Evolutionary conservation across 2,113 vertebrate genomes (phyloP).

Genomic region (Xyrauchen texanus): DNA sequence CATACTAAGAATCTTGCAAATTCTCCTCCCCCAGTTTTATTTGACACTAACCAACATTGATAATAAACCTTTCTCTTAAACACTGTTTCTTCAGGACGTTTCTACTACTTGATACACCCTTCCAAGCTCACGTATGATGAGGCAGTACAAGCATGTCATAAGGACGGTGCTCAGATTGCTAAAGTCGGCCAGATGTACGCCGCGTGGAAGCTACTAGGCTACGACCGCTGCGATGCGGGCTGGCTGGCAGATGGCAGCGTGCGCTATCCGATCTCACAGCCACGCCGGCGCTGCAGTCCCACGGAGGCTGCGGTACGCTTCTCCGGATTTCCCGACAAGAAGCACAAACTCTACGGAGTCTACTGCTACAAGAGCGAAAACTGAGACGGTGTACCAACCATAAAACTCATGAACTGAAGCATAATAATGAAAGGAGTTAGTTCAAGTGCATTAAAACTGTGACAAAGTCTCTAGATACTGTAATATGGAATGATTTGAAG

Average conservation of each 20-base stretch:
- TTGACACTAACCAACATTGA: too few species aligned
- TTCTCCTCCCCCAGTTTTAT: too few species aligned
- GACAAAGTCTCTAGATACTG: slow-evolving; percentile 84
- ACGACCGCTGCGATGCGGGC: slow-evolving; percentile 92
- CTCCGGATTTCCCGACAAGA: slow-evolving; percentile 91
- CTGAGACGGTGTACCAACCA: slow-evolving; percentile 62
- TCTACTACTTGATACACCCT: slow-evolving; percentile 93
- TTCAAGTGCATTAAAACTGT: slow-evolving; percentile 86
- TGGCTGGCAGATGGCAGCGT: slow-evolving; percentile 96
- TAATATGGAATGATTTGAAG: slow-evolving; percentile 10
- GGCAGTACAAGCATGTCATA: slow-evolving; percentile 85
- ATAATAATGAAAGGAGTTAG: slow-evolving; percentile 62
- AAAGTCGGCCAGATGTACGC: slow-evolving; percentile 96
- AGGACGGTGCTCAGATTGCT: slow-evolving; percentile 88
- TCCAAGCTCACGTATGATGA: slow-evolving; percentile 90
- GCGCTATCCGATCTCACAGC: slow-evolving; percentile 88
- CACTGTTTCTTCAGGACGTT: slow-evolving; percentile 75
- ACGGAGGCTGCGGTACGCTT: slow-evolving; percentile 89
- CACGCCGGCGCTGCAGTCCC: slow-evolving; percentile 90
- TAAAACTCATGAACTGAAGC: not conserved
- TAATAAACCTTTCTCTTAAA: too few species aligned
- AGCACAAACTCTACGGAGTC: slow-evolving; percentile 94
- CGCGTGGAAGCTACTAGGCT: slow-evolving; percentile 92
- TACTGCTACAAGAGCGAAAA: slow-evolving; percentile 90
- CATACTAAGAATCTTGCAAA: too few species aligned